phyloP scores from a whole-genome alignment of 2,888 invertebrate genomes.

The Orthosia gothica region DNA sequence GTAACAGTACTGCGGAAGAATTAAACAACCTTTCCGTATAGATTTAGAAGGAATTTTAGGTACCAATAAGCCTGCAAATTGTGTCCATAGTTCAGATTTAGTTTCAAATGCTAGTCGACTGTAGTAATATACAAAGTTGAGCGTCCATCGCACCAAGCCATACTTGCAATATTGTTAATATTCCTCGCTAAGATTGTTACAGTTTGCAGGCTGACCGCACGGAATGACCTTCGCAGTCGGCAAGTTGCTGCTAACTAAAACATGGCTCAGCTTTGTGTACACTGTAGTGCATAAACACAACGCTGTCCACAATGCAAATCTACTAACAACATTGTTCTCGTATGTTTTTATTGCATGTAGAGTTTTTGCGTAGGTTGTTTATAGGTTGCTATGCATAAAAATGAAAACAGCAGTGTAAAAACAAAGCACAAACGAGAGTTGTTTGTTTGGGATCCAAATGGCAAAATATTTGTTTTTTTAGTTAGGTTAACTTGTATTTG shows the following conservation, averaged over 20 bases:
- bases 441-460: background rate
- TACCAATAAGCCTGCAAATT: conserved; percentile 50
- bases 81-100: conserved; percentile 58
- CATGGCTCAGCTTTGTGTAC: conserved; percentile 20
- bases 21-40: background rate
- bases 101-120: conserved; percentile 60
- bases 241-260: conserved; percentile 56
- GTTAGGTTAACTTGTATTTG: background rate
- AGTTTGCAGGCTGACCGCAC: conserved; percentile 53
- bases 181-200: conserved; percentile 65
- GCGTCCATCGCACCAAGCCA: conserved; percentile 46
- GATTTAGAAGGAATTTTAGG: conserved; percentile 18
- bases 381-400: background rate
- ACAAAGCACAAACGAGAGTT: background rate
- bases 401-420: background rate
- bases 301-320: conserved; percentile 10
- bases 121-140: conserved; percentile 59
- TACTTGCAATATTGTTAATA: conserved; percentile 66
- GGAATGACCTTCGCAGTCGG: conserved; percentile 35
- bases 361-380: conserved; percentile 16
- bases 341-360: conserved; percentile 17
- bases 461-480: too few species aligned
- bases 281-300: conserved; percentile 25
- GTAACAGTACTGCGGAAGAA: background rate
- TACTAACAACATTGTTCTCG: conserved; percentile 28